These are phyloP conservation scores for Podargus strigoides DNA, from an alignment of 2,797 vertebrate genomes.

Conservation along the genomic window DNA sequence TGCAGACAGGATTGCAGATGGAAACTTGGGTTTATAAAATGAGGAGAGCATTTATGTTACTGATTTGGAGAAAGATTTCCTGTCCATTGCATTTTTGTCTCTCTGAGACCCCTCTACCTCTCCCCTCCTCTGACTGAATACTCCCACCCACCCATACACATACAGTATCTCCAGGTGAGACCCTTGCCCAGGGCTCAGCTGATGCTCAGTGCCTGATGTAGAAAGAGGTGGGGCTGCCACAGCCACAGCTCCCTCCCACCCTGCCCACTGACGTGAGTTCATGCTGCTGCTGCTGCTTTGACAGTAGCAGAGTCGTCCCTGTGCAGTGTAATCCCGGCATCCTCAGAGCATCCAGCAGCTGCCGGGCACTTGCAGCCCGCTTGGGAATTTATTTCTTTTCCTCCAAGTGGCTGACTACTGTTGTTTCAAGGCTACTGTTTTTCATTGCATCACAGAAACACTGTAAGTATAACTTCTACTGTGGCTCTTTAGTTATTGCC, in stretches of 20 bases:
- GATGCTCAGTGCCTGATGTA: background rate
- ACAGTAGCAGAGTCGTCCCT: background rate
- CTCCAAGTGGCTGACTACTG: background rate
- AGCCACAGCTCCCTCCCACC: background rate
- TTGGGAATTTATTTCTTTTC: background rate
- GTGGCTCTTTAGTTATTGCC: background rate
- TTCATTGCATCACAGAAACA: background rate
- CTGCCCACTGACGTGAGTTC: background rate
- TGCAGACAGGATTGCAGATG: background rate
- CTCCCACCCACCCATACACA: too few species aligned
- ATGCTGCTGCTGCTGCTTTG: background rate
- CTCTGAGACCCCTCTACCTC: background rate
- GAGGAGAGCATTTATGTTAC: background rate
- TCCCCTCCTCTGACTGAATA: background rate
- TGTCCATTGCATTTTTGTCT: background rate
- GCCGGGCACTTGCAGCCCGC: background rate
- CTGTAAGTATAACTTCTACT: constrained; percentile 44
- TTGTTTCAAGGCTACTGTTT: background rate
- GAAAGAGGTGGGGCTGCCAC: constrained; percentile 48
- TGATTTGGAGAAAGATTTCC: background rate
- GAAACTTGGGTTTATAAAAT: background rate
- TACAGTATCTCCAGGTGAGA: background rate
- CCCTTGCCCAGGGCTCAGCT: background rate
- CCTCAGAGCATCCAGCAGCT: background rate
- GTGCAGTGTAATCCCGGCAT: background rate